phyloP scores from a whole-genome alignment of 2,888 invertebrate species.

The Oithona nana region DNA sequence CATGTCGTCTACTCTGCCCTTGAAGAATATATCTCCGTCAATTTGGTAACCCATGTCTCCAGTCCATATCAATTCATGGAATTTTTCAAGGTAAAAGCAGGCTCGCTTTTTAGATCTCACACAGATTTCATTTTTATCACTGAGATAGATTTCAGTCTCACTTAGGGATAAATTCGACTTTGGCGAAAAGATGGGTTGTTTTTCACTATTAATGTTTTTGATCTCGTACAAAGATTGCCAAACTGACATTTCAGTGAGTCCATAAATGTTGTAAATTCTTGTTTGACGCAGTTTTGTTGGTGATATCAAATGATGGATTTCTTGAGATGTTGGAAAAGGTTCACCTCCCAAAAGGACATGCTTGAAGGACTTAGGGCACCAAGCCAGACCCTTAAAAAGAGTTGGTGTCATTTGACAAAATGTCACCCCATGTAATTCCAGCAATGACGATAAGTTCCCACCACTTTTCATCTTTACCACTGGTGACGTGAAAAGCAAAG shows the following conservation, averaged over 20 bases:
- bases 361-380: background rate
- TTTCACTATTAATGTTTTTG: background rate
- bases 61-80: background rate
- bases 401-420: conserved; percentile 8
- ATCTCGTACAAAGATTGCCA: conserved; percentile 11
- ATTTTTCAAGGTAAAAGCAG: background rate
- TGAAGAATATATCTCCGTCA: background rate
- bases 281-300: background rate
- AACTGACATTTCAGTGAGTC: conserved; percentile 13
- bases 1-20: background rate
- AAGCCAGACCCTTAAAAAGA: background rate
- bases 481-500: background rate
- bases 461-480: background rate
- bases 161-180: background rate
- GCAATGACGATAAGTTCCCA: background rate
- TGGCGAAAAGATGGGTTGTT: background rate
- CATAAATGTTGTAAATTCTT: background rate
- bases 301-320: background rate
- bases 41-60: background rate
- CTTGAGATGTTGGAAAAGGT: background rate
- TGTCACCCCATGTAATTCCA: background rate
- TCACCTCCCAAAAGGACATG: conserved; percentile 1
- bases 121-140: background rate
- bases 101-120: too few relatives aligned
- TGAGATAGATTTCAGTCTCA: background rate